Evolutionary conservation across 2,113 vertebrate genomes (phyloP), one percentile per base, ranked within the genome.

Genomic region (Rhagologus leucostigma): DNA sequence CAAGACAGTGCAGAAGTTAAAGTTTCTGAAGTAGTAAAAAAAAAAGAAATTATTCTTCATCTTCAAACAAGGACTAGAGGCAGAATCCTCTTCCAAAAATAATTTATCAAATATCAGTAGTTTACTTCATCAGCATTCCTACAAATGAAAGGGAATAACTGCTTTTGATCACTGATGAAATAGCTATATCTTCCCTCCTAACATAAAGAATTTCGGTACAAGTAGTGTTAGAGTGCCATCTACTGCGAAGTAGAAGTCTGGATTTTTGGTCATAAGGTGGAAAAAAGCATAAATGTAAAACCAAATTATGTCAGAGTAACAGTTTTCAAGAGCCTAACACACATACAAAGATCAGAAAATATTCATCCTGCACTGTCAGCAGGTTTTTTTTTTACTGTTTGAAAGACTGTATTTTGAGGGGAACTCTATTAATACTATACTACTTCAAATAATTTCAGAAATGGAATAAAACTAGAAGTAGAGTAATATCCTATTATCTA

Each of bases 201-300:
- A 60, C 3, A 68, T 4, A 52, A 42, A 30, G 6, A 55, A 42
- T 65, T 84, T 87, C 16, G 6, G 24, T 41, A 89, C 2, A 0
- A 22, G 16, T 53, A 71, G 70, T 53, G 57, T 73, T 87, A 87
- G n/a, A 91, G 49, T 87, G 93, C 89, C 94, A 96, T 32, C 94
- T 97, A 79, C 94, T 87, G 95, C 9, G 22, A 76, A 88, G 19
- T 2, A 70, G 24, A 53, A 74, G 32, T 33, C 19, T 70, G 16
- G 10, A 13, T 68, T 59, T 69, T 76, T 35, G 85, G 27, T 32
- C 17, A 75, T 2, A 69, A 13, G 0, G 17, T 33, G 7, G 10
- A 12, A 74, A 62, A 92, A 90, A 55, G 18, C 10, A 85, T 29
- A 86, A 81, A 60, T 8, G 6, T 18, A 77, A 79, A 60, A 20